Percentiles rank a stretch among this genome's conserved stretches.
These are phyloP conservation scores for Drosophila quasianomalipes DNA, from an alignment of 2,888 invertebrate genomes.

Conservation along the genomic window DNA sequence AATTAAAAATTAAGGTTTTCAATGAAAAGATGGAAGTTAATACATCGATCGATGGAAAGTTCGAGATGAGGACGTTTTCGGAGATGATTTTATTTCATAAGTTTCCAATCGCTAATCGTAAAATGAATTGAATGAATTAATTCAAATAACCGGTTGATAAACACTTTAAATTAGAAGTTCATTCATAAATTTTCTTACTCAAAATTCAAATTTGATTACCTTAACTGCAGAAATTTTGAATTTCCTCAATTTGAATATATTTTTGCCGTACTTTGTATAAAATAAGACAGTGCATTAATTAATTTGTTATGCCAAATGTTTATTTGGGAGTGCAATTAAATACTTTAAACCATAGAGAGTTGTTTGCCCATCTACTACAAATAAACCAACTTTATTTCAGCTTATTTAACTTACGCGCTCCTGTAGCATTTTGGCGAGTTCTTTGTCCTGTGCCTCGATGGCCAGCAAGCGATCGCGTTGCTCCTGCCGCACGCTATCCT, in stretches of 20 bases:
- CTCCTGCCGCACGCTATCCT: conserved; percentile 87
- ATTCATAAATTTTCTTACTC: background rate
- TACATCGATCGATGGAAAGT: background rate
- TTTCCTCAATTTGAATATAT: conserved; percentile 20
- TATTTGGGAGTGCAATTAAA: background rate
- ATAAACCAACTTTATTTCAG: background rate
- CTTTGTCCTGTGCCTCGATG: conserved; percentile 92
- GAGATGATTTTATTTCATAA: background rate
- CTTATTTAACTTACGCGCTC: conserved; percentile 86
- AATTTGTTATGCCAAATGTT: background rate
- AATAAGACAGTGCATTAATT: conserved; percentile 1
- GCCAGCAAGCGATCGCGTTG: conserved; percentile 88
- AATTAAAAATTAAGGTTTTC: background rate
- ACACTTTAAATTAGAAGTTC: background rate
- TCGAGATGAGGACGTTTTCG: background rate
- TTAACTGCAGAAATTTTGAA: conserved; percentile 34
- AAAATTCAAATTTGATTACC: conserved; percentile 12
- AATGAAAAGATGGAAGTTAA: background rate
- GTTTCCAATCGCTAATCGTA: background rate
- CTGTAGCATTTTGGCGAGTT: conserved; percentile 91
- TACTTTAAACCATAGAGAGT: background rate
- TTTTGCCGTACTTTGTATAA: conserved; percentile 31
- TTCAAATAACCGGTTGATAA: background rate
- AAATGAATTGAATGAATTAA: background rate
- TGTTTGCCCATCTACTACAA: background rate